Percentiles rank a stretch among this genome's conserved stretches.
Conservation (phyloP, 1,140 invertebrate genomes). For the Rhopalosiphum padi region DNA sequence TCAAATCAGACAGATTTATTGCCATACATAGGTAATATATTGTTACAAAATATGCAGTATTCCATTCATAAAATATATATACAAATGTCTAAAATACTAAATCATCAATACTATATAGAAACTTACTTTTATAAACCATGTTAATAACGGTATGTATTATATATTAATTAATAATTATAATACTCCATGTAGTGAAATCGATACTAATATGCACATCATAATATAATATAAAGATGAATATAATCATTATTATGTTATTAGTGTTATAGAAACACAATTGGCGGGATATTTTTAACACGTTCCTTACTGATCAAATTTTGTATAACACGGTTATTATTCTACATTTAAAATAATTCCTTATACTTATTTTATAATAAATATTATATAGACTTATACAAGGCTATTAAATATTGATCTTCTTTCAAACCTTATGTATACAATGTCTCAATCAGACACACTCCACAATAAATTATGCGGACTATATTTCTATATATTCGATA, state of each 20-base stretch:
- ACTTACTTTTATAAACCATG: not conserved
- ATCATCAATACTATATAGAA: not conserved
- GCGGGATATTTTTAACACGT: not conserved
- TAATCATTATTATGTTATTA: constrained; percentile 6
- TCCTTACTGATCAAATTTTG: not conserved
- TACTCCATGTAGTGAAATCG: not conserved
- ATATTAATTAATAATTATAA: not conserved
- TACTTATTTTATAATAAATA: not conserved
- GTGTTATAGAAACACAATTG: not conserved
- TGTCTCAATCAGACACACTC: constrained; percentile 9
- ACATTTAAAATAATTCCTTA: not conserved
- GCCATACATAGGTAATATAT: not conserved
- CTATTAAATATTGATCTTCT: constrained; percentile 13
- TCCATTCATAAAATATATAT: not conserved
- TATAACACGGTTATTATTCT: not conserved
- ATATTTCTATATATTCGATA: not conserved
- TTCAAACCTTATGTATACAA: not conserved
- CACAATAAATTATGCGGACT: not conserved
- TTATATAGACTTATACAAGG: not conserved
- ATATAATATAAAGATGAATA: not conserved
- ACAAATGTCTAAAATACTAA: not conserved
- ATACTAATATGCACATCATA: not conserved
- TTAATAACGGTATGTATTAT: not conserved
- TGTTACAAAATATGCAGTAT: not conserved
- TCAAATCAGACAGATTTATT: not conserved